A percentile compares a stretch with the other conserved stretches of the same genome.
These are phyloP conservation scores for Mythimna albipuncta DNA, from an alignment of 2,888 invertebrate species.

Conservation along the genomic window DNA sequence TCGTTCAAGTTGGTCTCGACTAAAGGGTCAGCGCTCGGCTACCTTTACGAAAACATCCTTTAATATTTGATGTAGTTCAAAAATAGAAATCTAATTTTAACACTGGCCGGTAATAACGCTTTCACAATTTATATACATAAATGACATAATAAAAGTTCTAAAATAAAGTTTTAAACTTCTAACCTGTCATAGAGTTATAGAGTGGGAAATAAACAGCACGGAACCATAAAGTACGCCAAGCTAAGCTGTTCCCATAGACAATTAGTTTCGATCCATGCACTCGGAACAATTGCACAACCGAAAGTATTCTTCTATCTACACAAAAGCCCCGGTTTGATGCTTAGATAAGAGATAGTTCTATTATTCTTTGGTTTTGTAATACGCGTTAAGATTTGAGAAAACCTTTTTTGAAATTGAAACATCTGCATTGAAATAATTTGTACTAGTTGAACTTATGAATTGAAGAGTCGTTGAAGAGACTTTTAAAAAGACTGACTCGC, in stretches of 20 bases:
- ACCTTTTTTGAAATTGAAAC: slow-evolving; percentile 42
- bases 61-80: slow-evolving; percentile 27
- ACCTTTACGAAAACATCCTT: slow-evolving; percentile 32
- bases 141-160: too few relatives aligned
- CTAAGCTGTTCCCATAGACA: slow-evolving; percentile 47
- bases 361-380: slow-evolving; percentile 53
- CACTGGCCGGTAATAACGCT: not conserved
- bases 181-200: not conserved
- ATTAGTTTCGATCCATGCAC: slow-evolving; percentile 50
- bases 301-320: slow-evolving; percentile 64
- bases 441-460: slow-evolving; percentile 9
- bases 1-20: slow-evolving; percentile 7
- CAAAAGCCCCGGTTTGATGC: slow-evolving; percentile 62
- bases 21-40: slow-evolving; percentile 17
- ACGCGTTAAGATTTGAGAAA: slow-evolving; percentile 48
- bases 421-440: slow-evolving; percentile 39
- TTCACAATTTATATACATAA: too few relatives aligned
- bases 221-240: slow-evolving; percentile 24
- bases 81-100: slow-evolving; percentile 30
- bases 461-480: not conserved
- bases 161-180: too few relatives aligned
- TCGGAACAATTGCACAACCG: slow-evolving; percentile 59
- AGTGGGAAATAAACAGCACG: not conserved
- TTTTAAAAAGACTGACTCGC: not conserved
- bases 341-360: slow-evolving; percentile 65